Conservation (phyloP, 1,140 invertebrate species). For the Drosophila pectinifera region DNA sequence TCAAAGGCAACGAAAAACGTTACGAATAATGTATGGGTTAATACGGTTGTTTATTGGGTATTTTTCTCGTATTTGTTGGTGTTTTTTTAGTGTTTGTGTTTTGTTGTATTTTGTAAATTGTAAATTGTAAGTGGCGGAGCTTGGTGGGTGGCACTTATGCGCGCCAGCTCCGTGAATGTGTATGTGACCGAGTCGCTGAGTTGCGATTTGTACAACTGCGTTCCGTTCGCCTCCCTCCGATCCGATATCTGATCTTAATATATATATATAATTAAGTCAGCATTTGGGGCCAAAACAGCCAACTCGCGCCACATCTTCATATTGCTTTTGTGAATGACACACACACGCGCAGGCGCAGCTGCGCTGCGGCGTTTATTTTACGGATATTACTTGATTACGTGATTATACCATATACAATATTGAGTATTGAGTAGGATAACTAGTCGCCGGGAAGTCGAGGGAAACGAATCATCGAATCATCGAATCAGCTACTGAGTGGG, state of each 20-base stretch:
- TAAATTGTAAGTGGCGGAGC: slow-evolving; percentile 53
- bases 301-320: slow-evolving; percentile 73
- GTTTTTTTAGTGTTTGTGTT: slow-evolving; percentile 24
- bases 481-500: background rate
- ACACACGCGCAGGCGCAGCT: too few species aligned
- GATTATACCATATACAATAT: slow-evolving; percentile 44
- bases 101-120: slow-evolving; percentile 56
- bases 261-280: slow-evolving; percentile 18
- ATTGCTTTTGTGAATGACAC: slow-evolving; percentile 77
- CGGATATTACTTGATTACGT: slow-evolving; percentile 41
- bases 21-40: slow-evolving; percentile 58
- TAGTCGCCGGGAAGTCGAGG: slow-evolving; percentile 43
- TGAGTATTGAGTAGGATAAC: slow-evolving; percentile 44
- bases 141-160: slow-evolving; percentile 43
- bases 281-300: slow-evolving; percentile 39
- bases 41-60: slow-evolving; percentile 6
- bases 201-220: slow-evolving; percentile 64
- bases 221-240: slow-evolving; percentile 24
- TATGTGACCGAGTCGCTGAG: slow-evolving; percentile 71
- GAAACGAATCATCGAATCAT: slow-evolving; percentile 17
- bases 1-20: slow-evolving; percentile 26
- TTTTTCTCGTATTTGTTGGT: slow-evolving; percentile 1
- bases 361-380: slow-evolving; percentile 49
- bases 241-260: slow-evolving; percentile 5
- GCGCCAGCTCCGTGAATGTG: slow-evolving; percentile 44